Percentiles rank a stretch among this genome's conserved stretches.
Conservation (phyloP, 2,888 invertebrate species). For the Philopedon plagiatum region DNA sequence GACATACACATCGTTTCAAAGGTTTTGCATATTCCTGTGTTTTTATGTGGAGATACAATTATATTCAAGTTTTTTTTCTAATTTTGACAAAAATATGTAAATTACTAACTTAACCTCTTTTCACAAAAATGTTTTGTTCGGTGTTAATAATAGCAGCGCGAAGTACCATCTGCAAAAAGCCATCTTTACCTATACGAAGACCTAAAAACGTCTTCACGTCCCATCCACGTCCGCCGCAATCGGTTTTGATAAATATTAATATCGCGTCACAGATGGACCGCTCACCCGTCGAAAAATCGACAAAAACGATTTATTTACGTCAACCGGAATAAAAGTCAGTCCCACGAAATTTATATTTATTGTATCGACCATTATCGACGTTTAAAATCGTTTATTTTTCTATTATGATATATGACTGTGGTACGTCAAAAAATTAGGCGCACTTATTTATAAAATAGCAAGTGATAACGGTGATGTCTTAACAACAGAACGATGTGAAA, state of each 20-base stretch:
- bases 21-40: no score
- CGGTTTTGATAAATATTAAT: conserved; percentile 39
- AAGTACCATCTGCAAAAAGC: background rate
- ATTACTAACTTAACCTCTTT: no score
- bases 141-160: no score
- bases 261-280: conserved; percentile 27
- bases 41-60: no score
- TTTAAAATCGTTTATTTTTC: conserved; percentile 32
- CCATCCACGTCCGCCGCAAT: background rate
- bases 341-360: conserved; percentile 47
- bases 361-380: conserved; percentile 35
- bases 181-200: background rate
- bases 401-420: background rate
- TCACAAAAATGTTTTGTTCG: no score
- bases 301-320: conserved; percentile 57
- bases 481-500: background rate
- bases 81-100: no score
- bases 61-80: no score
- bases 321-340: conserved; percentile 47
- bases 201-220: conserved; percentile 36
- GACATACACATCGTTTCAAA: no score
- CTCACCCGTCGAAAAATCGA: conserved; percentile 38
- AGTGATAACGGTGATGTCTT: conserved; percentile 2
- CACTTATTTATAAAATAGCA: conserved; percentile 3
- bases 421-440: conserved; percentile 11